Percentiles rank a stretch among this genome's conserved stretches.
These are phyloP conservation scores for Emydocephalus ijimae DNA, from an alignment of 2,113 vertebrate genomes.

Conservation along the genomic window DNA sequence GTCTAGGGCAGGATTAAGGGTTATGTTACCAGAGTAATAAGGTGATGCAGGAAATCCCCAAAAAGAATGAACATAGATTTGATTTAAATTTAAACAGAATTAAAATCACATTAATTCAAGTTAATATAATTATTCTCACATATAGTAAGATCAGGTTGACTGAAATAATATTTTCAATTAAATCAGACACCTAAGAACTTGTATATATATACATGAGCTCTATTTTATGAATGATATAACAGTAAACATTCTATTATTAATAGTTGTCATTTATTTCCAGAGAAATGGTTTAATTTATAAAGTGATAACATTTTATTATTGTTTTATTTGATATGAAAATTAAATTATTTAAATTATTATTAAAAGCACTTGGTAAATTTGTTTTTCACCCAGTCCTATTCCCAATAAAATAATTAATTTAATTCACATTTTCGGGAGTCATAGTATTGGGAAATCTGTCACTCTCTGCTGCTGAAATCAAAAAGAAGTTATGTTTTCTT, in stretches of 20 bases:
- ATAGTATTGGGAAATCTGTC: background rate
- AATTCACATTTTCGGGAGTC: background rate
- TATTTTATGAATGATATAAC: background rate
- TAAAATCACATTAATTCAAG: background rate
- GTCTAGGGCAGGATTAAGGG: background rate
- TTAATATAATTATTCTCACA: background rate
- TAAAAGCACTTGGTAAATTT: background rate
- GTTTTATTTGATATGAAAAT: background rate
- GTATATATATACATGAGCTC: background rate
- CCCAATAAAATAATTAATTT: background rate
- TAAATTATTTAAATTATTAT: background rate
- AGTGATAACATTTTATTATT: background rate
- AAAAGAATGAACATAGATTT: background rate
- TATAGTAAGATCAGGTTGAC: background rate
- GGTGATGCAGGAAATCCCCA: background rate
- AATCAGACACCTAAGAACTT: background rate
- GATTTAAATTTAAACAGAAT: background rate
- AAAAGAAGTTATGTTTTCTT: background rate
- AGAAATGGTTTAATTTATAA: background rate
- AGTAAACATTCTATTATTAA: background rate
- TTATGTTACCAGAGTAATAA: background rate
- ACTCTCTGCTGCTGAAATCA: background rate
- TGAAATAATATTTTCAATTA: background rate
- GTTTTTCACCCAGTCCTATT: background rate
- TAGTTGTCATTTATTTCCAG: background rate